A percentile compares a stretch with the other conserved stretches of the same genome.
Evolutionary conservation across 2,113 vertebrate genomes (phyloP).

Genomic region (Ariopsis seemanni): DNA sequence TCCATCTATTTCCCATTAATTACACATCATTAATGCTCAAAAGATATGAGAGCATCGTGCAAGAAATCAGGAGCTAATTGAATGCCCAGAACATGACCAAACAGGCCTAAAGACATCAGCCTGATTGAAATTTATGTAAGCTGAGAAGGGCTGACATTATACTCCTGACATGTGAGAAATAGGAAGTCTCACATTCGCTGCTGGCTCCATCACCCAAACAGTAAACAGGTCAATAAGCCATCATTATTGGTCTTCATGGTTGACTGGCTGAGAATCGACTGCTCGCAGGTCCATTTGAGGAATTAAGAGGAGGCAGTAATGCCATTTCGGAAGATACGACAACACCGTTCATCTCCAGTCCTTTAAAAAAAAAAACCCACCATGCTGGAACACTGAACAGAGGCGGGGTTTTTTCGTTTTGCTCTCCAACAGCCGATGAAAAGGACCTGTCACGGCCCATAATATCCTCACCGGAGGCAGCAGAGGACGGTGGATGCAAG

Average conservation of each 20-base stretch:
- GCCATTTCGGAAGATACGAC: constrained; percentile 70
- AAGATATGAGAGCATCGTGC: constrained; percentile 48
- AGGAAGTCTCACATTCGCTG: constrained; percentile 68
- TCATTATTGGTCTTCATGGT: constrained; percentile 87
- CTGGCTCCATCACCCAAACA: constrained; percentile 74
- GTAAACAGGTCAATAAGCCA: constrained; percentile 88
- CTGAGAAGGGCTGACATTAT: constrained; percentile 46
- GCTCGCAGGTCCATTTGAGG: constrained; percentile 77
- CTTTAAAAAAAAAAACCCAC: constrained; percentile 58
- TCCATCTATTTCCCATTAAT: constrained; percentile 52
- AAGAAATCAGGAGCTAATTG: constrained; percentile 35
- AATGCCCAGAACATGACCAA: constrained; percentile 29
- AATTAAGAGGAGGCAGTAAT: constrained; percentile 75
- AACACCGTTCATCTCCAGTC: constrained; percentile 72
- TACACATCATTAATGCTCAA: constrained; percentile 36
- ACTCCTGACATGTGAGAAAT: constrained; percentile 57
- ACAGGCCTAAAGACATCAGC: constrained; percentile 37
- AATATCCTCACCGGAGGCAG: constrained; percentile 60
- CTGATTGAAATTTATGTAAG: constrained; percentile 55
- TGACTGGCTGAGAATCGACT: constrained; percentile 83
- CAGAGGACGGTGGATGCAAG: constrained; percentile 44
- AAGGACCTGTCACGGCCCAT: constrained; percentile 50
- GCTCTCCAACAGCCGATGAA: constrained; percentile 45
- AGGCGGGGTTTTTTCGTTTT: constrained; percentile 1
- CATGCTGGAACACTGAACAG: constrained; percentile 51